Evolutionary conservation across 2,888 invertebrate genomes (phyloP).

Genomic region (Drosophila setosimentum): DNA sequence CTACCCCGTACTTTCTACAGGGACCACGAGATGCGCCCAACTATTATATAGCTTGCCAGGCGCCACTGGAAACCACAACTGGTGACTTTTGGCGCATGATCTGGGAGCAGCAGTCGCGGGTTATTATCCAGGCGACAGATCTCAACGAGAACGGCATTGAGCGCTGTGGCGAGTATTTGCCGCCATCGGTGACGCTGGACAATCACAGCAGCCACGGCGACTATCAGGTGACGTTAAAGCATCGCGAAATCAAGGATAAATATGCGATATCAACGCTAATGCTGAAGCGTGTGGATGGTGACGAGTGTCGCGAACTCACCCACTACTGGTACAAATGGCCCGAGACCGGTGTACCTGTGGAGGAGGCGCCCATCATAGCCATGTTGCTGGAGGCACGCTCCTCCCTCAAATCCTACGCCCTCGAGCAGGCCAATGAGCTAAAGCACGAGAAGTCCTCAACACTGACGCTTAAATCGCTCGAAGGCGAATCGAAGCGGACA

Average conservation of each 20-base stretch:
- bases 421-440: slow-evolving; percentile 82
- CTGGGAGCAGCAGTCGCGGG: slow-evolving; percentile 96
- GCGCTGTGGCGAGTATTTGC: slow-evolving; percentile 95
- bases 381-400: slow-evolving; percentile 93
- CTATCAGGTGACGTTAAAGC: slow-evolving; percentile 92
- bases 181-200: slow-evolving; percentile 96
- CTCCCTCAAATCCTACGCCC: slow-evolving; percentile 82
- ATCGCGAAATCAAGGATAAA: slow-evolving; percentile 95
- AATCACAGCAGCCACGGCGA: slow-evolving; percentile 95
- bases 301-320: slow-evolving; percentile 94
- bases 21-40: slow-evolving; percentile 93
- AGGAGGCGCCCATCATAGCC: slow-evolving; percentile 93
- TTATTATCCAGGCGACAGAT: slow-evolving; percentile 96
- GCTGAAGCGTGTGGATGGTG: slow-evolving; percentile 92
- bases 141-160: slow-evolving; percentile 95
- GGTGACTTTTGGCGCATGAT: slow-evolving; percentile 98
- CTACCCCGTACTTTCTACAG: slow-evolving; percentile 85
- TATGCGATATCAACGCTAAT: slow-evolving; percentile 95
- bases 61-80: slow-evolving; percentile 93
- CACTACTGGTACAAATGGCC: slow-evolving; percentile 99
- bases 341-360: slow-evolving; percentile 91
- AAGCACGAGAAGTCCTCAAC: slow-evolving; percentile 74
- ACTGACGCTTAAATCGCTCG: slow-evolving; percentile 60
- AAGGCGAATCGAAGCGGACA: slow-evolving; percentile 38
- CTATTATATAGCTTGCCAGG: slow-evolving; percentile 97